Percentiles rank a stretch among this genome's conserved stretches.
Evolutionary conservation across 2,113 vertebrate species (phyloP).

Genomic region (Pteronura brasiliensis): DNA sequence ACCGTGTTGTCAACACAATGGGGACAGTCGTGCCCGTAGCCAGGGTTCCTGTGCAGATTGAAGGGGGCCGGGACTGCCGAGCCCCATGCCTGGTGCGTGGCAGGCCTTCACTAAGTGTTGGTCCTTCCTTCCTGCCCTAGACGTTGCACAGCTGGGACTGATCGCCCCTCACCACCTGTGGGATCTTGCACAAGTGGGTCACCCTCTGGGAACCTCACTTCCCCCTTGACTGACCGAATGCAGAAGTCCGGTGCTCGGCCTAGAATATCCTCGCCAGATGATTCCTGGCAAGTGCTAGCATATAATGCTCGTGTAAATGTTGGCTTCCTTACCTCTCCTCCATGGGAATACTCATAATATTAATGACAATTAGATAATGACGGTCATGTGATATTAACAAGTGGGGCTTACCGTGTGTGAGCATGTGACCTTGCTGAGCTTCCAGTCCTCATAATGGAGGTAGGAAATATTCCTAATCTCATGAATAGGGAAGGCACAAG

Average conservation of each 20-base stretch:
- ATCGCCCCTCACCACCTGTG: not conserved
- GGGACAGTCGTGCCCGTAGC: not conserved
- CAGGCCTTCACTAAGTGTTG: not conserved
- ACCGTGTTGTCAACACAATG: fast-evolving
- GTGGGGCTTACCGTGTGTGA: not conserved
- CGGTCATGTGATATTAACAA: not conserved
- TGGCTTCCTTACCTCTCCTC: not conserved
- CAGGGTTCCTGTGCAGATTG: not conserved
- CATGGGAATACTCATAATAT: not conserved
- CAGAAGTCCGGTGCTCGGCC: not conserved
- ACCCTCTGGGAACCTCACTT: not conserved
- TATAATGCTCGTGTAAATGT: not conserved
- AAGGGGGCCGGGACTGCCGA: not conserved
- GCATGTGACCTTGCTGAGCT: not conserved
- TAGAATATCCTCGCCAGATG: not conserved
- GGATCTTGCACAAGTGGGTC: not conserved
- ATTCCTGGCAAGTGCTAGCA: not conserved
- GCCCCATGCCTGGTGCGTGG: not conserved
- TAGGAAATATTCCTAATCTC: not conserved
- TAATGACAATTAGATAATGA: not conserved
- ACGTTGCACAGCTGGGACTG: not conserved
- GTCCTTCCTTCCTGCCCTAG: not conserved
- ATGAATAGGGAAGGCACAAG: not conserved
- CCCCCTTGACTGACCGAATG: not conserved
- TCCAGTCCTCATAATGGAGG: not conserved